Evolutionary conservation across 53 echinoderm and acorn worm species (phyloP), one percentile per base, ranked within the genome.

Genomic region (Stichopus horrens): DNA sequence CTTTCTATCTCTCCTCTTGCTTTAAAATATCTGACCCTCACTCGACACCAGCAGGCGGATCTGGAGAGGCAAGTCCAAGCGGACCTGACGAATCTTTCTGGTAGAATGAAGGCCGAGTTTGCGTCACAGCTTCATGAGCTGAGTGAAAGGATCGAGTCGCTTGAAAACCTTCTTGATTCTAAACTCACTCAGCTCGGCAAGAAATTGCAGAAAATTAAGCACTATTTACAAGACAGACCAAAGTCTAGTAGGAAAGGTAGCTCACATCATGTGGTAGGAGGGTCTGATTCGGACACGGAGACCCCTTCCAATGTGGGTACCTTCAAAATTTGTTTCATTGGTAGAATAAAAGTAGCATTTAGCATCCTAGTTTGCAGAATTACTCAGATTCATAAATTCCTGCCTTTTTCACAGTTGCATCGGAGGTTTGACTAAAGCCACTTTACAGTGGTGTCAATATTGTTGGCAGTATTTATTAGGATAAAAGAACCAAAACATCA

Each of bases 191-290:
- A 87, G 23, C 74, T 87, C 4, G 57, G 55, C 74, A 87, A 75
- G 75, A 87, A 87, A 57, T 21, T 87, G 57, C 87, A 87, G 74
- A 74, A 87, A 75, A 75, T 87, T 55, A 87, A 87, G 74, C 54
- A 55, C 21, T 74, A 53, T n/a, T 8, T 87, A 53, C 56, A 74
- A 9, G 66, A 85, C 8, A 67, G 51, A 7, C 52, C 10, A 52
- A 65, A 63, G 67, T 37, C 63, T 4, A 23, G 10, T 37, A 63
- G 52, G 22, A 63, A 23, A 9, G 83, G 83, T 9, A 57, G 59
- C 59, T 8, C 58, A 21, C 8, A 21, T 21, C 21, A 57, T 58
- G 83, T 9, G 21, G 85, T 85, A 0, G 85, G 66, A 63, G 67
- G 23, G 67, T 10, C 51, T 18, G 68, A 66, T 37, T n/a, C 52